Conservation (phyloP, 2,888 invertebrate genomes). For the Anticlea derivata region DNA sequence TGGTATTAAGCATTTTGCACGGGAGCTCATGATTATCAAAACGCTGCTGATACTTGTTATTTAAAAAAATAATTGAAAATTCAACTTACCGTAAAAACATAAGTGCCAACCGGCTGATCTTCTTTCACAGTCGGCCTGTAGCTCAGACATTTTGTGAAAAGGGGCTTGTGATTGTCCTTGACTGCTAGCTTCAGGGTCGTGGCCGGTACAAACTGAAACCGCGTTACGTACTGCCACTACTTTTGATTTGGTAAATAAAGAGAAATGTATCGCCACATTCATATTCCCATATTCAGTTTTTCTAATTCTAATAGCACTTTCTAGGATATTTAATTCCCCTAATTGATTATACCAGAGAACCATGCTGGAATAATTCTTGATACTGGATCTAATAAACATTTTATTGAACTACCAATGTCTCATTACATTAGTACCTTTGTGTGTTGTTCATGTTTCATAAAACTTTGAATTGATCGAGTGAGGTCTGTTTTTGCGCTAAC, state of each 20-base stretch:
- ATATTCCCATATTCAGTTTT: neutral
- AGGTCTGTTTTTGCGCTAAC: too few relatives aligned
- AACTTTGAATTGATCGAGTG: too few relatives aligned
- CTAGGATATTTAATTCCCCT: too few relatives aligned
- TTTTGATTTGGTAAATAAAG: conserved; percentile 44
- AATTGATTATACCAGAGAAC: too few relatives aligned
- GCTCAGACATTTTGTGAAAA: conserved; percentile 91
- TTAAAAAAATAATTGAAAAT: neutral
- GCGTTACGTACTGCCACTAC: conserved; percentile 56
- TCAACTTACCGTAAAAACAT: conserved; percentile 87
- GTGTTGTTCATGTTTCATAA: too few relatives aligned
- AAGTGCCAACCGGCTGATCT: conserved; percentile 88
- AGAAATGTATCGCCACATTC: conserved; percentile 26
- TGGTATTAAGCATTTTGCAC: too few relatives aligned
- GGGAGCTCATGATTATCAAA: neutral
- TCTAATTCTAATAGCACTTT: too few relatives aligned
- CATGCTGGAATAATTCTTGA: too few relatives aligned
- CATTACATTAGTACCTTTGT: too few relatives aligned
- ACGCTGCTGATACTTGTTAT: too few relatives aligned
- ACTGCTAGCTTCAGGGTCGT: conserved; percentile 69
- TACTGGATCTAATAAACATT: too few relatives aligned
- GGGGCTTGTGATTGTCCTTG: conserved; percentile 93
- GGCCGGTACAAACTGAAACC: conserved; percentile 70
- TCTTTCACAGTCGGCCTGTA: conserved; percentile 93
- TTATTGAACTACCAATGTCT: too few relatives aligned